phyloP scores from a whole-genome alignment of 92 coral and sea anemone genomes.

The Actinernus sp. region DNA sequence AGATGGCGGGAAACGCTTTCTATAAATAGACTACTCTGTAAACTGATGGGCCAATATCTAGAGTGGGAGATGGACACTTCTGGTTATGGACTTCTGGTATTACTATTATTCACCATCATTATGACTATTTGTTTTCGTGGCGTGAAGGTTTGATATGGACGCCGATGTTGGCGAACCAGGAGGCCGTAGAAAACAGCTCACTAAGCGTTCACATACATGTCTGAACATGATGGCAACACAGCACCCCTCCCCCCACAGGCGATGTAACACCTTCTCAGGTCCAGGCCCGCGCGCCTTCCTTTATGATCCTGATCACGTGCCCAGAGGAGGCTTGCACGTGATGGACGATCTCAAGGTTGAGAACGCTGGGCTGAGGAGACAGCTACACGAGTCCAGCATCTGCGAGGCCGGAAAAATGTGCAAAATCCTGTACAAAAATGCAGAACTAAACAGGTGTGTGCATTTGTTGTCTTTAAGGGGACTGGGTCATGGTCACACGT shows the following conservation, averaged over 20 bases:
- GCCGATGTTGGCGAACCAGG: constrained; percentile 2
- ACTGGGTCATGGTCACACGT: too few species aligned
- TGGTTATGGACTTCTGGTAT: too few species aligned
- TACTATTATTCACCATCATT: too few species aligned
- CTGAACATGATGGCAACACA: constrained; percentile 9
- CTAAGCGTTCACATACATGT: constrained; percentile 68
- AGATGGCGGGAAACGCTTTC: too few species aligned
- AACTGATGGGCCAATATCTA: too few species aligned
- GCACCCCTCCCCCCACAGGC: constrained; percentile 13
- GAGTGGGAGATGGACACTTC: too few species aligned
- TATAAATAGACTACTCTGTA: too few species aligned
- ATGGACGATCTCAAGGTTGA: constrained; percentile 53
- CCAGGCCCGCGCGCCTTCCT: constrained; percentile 1
- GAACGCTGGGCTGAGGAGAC: constrained; percentile 57
- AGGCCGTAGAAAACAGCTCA: constrained; percentile 35
- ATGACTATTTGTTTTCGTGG: too few species aligned
- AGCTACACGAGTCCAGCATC: constrained; percentile 68
- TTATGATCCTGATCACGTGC: neutral
- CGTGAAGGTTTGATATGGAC: neutral
- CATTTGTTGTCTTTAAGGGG: too few species aligned
- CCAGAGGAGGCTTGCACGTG: neutral
- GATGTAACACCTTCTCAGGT: constrained; percentile 27
- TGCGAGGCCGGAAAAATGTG: constrained; percentile 81
- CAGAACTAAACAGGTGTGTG: constrained; percentile 69
- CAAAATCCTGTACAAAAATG: constrained; percentile 73